Conservation (phyloP, 2,888 invertebrate species). For the Drosophila helvetica region DNA sequence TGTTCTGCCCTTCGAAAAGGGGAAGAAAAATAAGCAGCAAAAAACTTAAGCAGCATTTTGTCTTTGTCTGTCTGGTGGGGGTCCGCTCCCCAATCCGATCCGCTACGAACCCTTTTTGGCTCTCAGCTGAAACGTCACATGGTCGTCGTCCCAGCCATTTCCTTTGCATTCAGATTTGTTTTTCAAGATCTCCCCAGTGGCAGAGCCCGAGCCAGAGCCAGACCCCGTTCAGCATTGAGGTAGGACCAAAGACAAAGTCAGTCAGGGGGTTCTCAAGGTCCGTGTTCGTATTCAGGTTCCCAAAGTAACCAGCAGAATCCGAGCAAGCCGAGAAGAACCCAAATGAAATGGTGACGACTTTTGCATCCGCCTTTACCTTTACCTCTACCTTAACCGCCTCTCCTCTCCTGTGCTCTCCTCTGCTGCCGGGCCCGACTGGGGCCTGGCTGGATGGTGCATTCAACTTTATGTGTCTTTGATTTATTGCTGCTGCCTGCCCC, state of each 20-base stretch:
- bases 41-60: background rate
- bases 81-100: background rate
- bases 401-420: no score
- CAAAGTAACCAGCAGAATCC: slow-evolving; percentile 32
- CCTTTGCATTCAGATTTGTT: slow-evolving; percentile 62
- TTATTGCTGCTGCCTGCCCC: slow-evolving; percentile 65
- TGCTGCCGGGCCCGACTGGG: no score
- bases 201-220: background rate
- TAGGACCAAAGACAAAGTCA: slow-evolving; percentile 42
- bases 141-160: slow-evolving; percentile 19
- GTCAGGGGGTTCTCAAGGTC: slow-evolving; percentile 46
- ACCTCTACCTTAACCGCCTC: no score
- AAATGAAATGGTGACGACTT: slow-evolving; percentile 59
- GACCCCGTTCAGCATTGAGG: slow-evolving; percentile 51
- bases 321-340: background rate
- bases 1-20: background rate
- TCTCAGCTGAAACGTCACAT: slow-evolving; percentile 62
- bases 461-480: slow-evolving; percentile 77
- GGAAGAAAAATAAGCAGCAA: background rate
- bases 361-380: slow-evolving; percentile 68
- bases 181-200: slow-evolving; percentile 52
- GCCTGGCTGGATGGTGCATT: slow-evolving; percentile 61
- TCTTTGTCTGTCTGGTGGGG: slow-evolving; percentile 29
- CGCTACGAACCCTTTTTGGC: slow-evolving; percentile 49
- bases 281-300: slow-evolving; percentile 56